These are phyloP conservation scores for Dasypolia templi DNA, from an alignment of 2,888 invertebrate species.

Conservation along the genomic window DNA sequence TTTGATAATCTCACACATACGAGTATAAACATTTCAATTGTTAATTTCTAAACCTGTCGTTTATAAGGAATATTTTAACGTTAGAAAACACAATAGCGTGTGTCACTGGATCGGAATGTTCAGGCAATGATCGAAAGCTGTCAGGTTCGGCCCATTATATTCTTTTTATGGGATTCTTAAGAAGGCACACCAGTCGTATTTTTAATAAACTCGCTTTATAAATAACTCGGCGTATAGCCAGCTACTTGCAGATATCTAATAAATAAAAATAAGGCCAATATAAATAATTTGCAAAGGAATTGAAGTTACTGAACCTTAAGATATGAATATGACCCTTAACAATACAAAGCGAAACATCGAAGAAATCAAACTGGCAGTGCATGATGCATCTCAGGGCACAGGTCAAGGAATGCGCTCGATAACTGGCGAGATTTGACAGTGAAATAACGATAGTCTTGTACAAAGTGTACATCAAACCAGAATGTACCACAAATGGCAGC, in stretches of 20 bases:
- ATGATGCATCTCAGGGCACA: constrained; percentile 79
- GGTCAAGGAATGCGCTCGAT: constrained; percentile 84
- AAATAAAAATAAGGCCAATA: constrained; percentile 1
- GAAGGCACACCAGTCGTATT: constrained; percentile 62
- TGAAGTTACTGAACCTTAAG: constrained; percentile 44
- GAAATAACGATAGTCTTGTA: constrained; percentile 80
- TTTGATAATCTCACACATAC: constrained; percentile 71
- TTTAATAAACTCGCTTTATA: constrained; percentile 66
- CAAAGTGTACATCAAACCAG: constrained; percentile 71
- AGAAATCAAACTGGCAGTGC: constrained; percentile 75
- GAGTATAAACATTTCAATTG: constrained; percentile 75
- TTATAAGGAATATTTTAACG: constrained; percentile 75
- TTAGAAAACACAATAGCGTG: constrained; percentile 79
- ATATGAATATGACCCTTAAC: constrained; percentile 51
- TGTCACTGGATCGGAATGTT: constrained; percentile 80
- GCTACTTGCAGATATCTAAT: constrained; percentile 21
- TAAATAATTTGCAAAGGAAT: constrained; percentile 49
- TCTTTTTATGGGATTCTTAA: constrained; percentile 66
- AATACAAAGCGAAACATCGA: constrained; percentile 64
- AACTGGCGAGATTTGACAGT: constrained; percentile 86
- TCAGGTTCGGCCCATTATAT: constrained; percentile 73
- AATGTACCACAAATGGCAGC: constrained; percentile 72
- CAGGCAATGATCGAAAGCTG: constrained; percentile 75
- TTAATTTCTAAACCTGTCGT: constrained; percentile 75
- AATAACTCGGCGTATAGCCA: constrained; percentile 35